phyloP scores from a whole-genome alignment of 2,797 vertebrate species.

The Trichosurus vulpecula region DNA sequence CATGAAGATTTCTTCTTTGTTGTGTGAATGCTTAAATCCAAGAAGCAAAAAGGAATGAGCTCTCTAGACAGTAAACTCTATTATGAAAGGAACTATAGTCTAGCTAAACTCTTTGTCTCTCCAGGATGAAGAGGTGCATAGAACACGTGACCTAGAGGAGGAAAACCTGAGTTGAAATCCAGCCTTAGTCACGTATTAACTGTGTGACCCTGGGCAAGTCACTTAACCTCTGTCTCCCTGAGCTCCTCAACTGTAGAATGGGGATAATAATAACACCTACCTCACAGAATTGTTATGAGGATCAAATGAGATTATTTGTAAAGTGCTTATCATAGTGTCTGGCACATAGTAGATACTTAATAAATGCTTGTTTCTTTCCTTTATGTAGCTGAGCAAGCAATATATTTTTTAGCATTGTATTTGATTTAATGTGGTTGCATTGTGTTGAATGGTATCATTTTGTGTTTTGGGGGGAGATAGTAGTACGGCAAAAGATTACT shows the following conservation, averaged over 20 bases:
- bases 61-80: neutral
- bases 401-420: neutral
- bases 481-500: neutral
- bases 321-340: neutral
- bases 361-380: neutral
- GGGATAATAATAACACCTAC: neutral
- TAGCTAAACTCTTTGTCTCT: neutral
- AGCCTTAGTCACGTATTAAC: neutral
- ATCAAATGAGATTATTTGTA: neutral
- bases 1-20: neutral
- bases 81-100: neutral
- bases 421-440: neutral
- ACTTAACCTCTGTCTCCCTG: neutral
- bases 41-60: neutral
- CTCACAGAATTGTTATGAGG: neutral
- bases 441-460: neutral
- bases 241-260: neutral
- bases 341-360: neutral
- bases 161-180: neutral
- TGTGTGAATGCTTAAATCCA: constrained; percentile 6
- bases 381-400: neutral
- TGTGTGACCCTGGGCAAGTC: neutral
- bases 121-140: neutral
- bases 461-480: neutral
- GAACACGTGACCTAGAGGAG: neutral